phyloP scores from a whole-genome alignment of 2,797 vertebrate genomes.

The Pseudotriccus pelzelni region DNA sequence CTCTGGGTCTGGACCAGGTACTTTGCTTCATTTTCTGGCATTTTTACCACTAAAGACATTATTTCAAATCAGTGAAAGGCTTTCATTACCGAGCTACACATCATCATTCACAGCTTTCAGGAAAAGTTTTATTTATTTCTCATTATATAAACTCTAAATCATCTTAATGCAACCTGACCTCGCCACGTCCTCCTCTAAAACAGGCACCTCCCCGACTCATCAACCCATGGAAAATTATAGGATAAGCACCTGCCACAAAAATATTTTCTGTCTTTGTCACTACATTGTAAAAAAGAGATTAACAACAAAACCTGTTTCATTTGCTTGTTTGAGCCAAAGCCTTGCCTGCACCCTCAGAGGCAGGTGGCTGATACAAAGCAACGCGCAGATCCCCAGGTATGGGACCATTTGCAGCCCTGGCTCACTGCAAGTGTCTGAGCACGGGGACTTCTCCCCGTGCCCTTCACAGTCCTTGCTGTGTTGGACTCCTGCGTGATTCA shows the following conservation, averaged over 20 bases:
- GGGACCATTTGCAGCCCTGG: background rate
- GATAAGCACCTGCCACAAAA: conserved; percentile 46
- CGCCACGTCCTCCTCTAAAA: background rate
- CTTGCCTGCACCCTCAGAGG: background rate
- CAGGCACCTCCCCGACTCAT: conserved; percentile 14
- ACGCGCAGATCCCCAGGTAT: background rate
- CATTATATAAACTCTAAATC: conserved; percentile 30
- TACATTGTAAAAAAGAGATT: background rate
- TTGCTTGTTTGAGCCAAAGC: background rate
- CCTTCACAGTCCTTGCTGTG: background rate
- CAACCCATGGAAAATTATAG: conserved; percentile 38
- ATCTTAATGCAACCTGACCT: conserved; percentile 34
- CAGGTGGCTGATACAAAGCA: background rate
- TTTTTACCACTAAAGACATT: background rate
- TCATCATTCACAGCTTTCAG: background rate
- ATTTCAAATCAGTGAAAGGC: background rate
- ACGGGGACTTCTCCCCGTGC: rapidly evolving
- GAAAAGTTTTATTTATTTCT: conserved; percentile 20
- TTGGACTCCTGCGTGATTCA: rapidly evolving
- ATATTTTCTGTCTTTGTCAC: conserved; percentile 49
- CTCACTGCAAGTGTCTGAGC: rapidly evolving
- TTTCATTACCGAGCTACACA: background rate
- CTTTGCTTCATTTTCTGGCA: background rate
- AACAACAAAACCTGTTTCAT: conserved; percentile 14
- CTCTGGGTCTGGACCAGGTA: background rate